These are phyloP conservation scores for Cyphomyrus plagiostoma DNA, from an alignment of 2,113 vertebrate genomes.

Conservation along the genomic window DNA sequence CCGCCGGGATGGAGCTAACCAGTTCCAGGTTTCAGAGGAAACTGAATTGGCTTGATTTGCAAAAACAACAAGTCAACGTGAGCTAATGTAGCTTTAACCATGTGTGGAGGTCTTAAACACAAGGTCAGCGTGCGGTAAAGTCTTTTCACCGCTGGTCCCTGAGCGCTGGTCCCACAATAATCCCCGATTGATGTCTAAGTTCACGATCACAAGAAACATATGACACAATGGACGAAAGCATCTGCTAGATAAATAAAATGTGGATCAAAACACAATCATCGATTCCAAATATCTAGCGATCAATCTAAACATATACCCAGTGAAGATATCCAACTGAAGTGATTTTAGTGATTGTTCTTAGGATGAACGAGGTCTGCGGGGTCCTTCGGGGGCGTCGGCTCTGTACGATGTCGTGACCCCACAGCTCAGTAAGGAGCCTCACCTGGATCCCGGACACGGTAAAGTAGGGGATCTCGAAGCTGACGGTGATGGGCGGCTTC, in stretches of 20 bases:
- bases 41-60: background rate
- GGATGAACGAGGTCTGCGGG: background rate
- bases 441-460: slow-evolving; percentile 75
- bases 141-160: background rate
- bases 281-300: background rate
- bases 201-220: background rate
- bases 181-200: background rate
- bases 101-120: background rate
- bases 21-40: background rate
- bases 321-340: background rate
- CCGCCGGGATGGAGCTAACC: background rate
- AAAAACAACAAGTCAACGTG: background rate
- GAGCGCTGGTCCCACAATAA: background rate
- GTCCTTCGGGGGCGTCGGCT: background rate
- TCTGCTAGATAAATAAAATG: background rate
- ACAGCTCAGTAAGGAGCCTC: background rate
- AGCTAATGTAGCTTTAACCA: background rate
- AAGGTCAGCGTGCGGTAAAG: background rate
- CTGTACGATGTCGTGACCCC: background rate
- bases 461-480: slow-evolving; percentile 74
- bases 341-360: background rate
- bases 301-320: background rate
- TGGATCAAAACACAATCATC: background rate
- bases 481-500: slow-evolving; percentile 66
- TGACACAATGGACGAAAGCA: background rate